Conservation (phyloP, 2,113 vertebrate genomes). For the Osmerus eperlanus region DNA sequence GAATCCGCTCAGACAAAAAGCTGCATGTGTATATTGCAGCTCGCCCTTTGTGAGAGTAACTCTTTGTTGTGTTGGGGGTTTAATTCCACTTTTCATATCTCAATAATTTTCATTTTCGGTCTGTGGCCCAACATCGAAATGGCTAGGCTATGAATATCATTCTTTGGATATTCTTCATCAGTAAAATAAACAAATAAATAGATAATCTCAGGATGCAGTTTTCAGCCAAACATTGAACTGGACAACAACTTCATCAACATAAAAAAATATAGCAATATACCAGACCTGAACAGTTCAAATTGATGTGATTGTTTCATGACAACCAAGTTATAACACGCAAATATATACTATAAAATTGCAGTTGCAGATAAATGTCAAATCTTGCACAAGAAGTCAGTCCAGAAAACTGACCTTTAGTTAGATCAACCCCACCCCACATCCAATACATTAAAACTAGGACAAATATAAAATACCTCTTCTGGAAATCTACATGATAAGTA, state of each 20-base stretch:
- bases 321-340: no score
- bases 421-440: not conserved
- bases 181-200: not conserved
- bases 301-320: no score
- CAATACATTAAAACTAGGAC: constrained; percentile 7
- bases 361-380: no score
- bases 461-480: not conserved
- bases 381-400: no score
- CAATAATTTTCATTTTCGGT: constrained; percentile 8
- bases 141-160: constrained; percentile 14
- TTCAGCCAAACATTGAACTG: no score
- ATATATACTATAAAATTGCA: no score
- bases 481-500: constrained; percentile 19
- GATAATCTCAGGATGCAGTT: no score
- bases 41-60: constrained; percentile 19
- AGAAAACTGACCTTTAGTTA: no score
- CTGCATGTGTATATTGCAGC: not conserved
- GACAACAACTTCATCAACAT: no score
- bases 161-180: constrained; percentile 19
- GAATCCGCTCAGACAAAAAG: constrained; percentile 23
- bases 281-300: no score
- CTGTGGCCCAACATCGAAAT: not conserved
- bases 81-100: constrained; percentile 16
- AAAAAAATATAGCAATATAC: no score
- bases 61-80: constrained; percentile 23